A percentile compares a stretch with the other conserved stretches of the same genome.
These are phyloP conservation scores for Hipposideros larvatus DNA, from an alignment of 2,797 vertebrate genomes.

Conservation along the genomic window DNA sequence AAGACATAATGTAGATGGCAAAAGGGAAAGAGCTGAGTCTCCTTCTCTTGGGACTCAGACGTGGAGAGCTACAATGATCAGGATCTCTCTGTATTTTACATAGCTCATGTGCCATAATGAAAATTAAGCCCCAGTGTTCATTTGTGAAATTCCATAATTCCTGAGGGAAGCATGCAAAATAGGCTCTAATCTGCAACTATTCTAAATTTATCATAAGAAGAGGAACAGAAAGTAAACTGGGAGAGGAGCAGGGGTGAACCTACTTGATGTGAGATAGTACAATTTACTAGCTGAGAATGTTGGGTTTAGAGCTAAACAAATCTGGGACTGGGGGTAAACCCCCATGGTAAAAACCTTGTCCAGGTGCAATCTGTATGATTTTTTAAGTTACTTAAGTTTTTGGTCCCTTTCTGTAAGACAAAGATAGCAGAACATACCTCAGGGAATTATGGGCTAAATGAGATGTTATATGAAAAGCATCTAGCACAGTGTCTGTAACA, in stretches of 20 bases:
- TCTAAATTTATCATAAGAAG: not conserved
- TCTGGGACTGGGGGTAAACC: accelerated
- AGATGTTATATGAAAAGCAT: not conserved
- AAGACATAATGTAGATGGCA: not conserved
- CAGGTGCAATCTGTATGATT: not conserved
- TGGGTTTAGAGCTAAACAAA: not conserved
- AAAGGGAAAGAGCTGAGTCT: not conserved
- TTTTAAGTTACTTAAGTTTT: not conserved
- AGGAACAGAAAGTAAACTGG: not conserved
- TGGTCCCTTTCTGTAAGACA: not conserved
- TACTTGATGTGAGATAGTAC: not conserved
- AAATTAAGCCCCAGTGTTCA: not conserved
- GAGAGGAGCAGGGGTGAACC: not conserved
- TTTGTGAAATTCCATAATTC: not conserved
- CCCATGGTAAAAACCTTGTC: not conserved
- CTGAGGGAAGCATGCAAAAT: not conserved
- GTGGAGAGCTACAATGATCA: not conserved
- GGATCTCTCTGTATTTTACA: not conserved
- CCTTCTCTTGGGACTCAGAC: not conserved
- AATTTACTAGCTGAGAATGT: not conserved
- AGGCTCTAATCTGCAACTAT: not conserved
- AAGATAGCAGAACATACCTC: not conserved
- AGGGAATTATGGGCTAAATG: not conserved
- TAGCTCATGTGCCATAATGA: not conserved
- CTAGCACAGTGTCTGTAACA: not conserved